Evolutionary conservation across 92 coral and sea anemone genomes (phyloP), one percentile per base, ranked within the genome.

Genomic region (Paragorgia papillata): DNA sequence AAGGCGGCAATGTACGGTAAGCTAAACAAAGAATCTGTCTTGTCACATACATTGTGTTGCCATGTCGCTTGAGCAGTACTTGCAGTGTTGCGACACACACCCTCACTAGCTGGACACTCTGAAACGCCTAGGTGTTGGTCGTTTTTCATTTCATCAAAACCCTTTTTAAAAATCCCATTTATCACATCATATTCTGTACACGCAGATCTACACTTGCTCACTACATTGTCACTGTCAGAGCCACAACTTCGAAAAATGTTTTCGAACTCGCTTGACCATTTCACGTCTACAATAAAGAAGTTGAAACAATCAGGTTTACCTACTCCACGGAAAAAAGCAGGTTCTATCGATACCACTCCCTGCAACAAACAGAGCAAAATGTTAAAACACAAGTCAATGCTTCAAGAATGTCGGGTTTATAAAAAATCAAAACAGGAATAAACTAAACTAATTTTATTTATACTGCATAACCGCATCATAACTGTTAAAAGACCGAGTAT

Each of bases 171-270:
- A 37, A 37, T 37, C 4, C 10, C 43, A 4, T 10, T 37, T 4
- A 4, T 10, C 43, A 37, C 43, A 10, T 37, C 43, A 37, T 37
- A 37, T 37, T 10, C 10, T 37, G 6, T 4, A 37, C 43, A 37
- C 4, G 4, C 10, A 4, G 43, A 46, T 15, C 17, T 15, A 15
- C 53, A 7, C 7, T 46, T 15, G 2, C 53, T 15, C 53, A 15
- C n/a, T 15, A 46, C 29, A 56, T 29, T 3, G 31, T 22, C 12
- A 3, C 12, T 22, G 62, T 56, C 30, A 56, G 13, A 56, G 62
- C 62, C 62, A 56, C 62, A 56, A 56, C 22, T 56, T 56, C 13
- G 62, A 56, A 31, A 56, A 56, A 28, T 56, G 10, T 56, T 56
- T 56, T 28, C 18, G 29, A 22, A 56, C 62, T 28, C 62, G 62